A percentile compares a stretch with the other conserved stretches of the same genome.
phyloP scores from a whole-genome alignment of 2,113 vertebrate species.

The Maccullochella peelii region DNA sequence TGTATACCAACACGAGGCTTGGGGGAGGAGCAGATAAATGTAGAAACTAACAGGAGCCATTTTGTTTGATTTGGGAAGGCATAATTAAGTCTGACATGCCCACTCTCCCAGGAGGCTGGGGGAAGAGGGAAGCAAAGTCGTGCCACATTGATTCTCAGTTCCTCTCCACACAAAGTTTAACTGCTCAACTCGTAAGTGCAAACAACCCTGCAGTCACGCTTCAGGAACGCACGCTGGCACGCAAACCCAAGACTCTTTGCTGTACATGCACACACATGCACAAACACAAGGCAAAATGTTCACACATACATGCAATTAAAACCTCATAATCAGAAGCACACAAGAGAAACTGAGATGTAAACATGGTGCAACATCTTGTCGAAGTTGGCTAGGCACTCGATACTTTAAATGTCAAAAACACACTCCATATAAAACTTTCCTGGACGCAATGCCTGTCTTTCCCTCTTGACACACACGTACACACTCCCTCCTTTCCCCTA shows the following conservation, averaged over 20 bases:
- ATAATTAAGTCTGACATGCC: constrained; percentile 62
- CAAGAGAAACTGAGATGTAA: background rate
- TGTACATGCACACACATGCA: constrained; percentile 4
- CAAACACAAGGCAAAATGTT: constrained; percentile 3
- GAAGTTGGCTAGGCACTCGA: background rate
- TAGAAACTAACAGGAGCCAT: constrained; percentile 56
- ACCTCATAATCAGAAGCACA: background rate
- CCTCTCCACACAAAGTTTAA: constrained; percentile 49
- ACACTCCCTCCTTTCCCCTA: background rate
- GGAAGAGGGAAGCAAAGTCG: constrained; percentile 29
- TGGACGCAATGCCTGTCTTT: background rate
- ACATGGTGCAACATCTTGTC: background rate
- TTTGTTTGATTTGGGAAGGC: constrained; percentile 62
- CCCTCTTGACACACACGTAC: background rate
- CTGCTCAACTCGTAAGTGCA: constrained; percentile 38
- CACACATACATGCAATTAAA: background rate
- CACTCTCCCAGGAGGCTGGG: constrained; percentile 44
- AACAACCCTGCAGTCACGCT: constrained; percentile 48
- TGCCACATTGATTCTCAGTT: constrained; percentile 54
- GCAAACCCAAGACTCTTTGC: background rate
- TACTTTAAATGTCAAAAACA: too few relatives aligned
- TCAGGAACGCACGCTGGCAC: constrained; percentile 22
- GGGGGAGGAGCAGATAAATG: constrained; percentile 33
- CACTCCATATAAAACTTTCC: background rate
- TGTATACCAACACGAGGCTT: constrained; percentile 4